These are phyloP conservation scores for Druceiella hillmani DNA, from an alignment of 2,888 invertebrate species.

Conservation along the genomic window DNA sequence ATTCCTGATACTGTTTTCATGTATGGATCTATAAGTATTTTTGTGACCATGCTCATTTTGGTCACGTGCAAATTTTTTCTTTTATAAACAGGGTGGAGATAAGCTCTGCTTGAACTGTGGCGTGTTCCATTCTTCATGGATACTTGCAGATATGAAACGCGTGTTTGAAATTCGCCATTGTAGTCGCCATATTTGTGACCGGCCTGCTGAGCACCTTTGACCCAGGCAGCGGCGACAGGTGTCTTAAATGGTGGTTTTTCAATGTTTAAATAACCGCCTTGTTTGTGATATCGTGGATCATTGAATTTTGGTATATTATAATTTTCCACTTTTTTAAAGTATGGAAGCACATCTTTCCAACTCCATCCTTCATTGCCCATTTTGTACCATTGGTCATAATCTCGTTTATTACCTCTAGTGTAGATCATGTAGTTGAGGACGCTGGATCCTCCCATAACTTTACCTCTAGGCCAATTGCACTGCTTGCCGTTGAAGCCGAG, in stretches of 20 bases:
- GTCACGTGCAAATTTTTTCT: constrained; percentile 59
- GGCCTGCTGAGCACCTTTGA: constrained; percentile 56
- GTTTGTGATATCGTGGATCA: constrained; percentile 49
- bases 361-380: constrained; percentile 71
- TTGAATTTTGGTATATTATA: constrained; percentile 53
- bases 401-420: constrained; percentile 62
- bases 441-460: constrained; percentile 77
- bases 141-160: constrained; percentile 56
- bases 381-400: constrained; percentile 72
- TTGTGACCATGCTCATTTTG: constrained; percentile 55
- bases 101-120: constrained; percentile 63
- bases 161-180: constrained; percentile 58
- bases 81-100: constrained; percentile 53
- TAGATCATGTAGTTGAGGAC: constrained; percentile 80
- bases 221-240: constrained; percentile 49
- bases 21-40: constrained; percentile 50
- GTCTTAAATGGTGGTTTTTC: constrained; percentile 50
- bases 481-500: constrained; percentile 68
- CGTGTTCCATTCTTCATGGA: constrained; percentile 62
- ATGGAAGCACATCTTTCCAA: constrained; percentile 64
- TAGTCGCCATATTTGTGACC: constrained; percentile 57
- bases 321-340: constrained; percentile 74
- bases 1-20: constrained; percentile 56
- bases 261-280: constrained; percentile 53
- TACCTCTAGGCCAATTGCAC: constrained; percentile 77